A percentile compares a stretch with the other conserved stretches of the same genome.
Conservation (phyloP, 2,797 vertebrate genomes). For the Sebastes itinus region DNA sequence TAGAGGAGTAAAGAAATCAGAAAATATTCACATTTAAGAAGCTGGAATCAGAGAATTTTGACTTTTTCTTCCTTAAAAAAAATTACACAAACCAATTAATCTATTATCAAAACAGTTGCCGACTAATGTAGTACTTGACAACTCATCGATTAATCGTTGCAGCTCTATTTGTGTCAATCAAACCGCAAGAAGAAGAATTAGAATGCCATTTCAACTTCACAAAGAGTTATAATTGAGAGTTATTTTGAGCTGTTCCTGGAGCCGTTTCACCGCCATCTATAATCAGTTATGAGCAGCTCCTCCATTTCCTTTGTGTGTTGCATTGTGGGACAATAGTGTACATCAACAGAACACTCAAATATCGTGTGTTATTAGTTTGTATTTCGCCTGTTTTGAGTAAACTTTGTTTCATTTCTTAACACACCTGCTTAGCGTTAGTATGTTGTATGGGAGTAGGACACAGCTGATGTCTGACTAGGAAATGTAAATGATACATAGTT, state of each 20-base stretch:
- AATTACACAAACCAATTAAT: no score
- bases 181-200: no score
- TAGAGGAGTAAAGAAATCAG: no score
- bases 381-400: not conserved
- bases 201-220: not conserved
- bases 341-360: not conserved
- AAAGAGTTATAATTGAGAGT: not conserved
- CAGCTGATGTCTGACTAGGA: not conserved
- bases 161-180: no score
- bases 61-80: no score
- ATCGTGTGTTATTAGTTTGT: not conserved
- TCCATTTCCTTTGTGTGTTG: not conserved
- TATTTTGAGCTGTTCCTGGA: no score
- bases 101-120: no score
- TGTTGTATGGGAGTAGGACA: not conserved
- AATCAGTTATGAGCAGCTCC: not conserved
- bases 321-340: not conserved
- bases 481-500: not conserved
- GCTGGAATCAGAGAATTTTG: no score
- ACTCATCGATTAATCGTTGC: rapidly evolving
- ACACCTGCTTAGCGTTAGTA: not conserved
- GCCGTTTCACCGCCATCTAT: not conserved
- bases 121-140: no score
- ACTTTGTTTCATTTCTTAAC: not conserved
- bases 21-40: no score